Conservation (phyloP, 1,140 invertebrate species). For the Brachystomella parvula region DNA sequence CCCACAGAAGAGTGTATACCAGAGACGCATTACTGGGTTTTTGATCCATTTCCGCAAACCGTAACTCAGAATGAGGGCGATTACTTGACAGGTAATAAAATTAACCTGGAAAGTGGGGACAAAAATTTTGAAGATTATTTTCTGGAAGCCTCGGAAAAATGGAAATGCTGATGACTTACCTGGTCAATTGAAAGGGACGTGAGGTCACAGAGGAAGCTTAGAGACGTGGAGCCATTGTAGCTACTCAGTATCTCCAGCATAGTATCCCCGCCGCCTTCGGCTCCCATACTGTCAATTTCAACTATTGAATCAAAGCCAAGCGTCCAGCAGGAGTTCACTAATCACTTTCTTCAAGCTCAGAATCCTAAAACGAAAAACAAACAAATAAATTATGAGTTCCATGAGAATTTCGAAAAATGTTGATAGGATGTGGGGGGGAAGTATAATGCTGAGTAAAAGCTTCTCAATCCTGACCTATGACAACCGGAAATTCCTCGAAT, state of each 20-base stretch:
- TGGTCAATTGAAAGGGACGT: conserved; percentile 31
- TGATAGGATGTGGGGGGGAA: no score
- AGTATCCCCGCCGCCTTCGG: neutral
- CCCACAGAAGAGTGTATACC: conserved; percentile 64
- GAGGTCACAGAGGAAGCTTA: conserved; percentile 24
- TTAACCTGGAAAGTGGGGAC: conserved; percentile 62
- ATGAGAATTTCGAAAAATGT: neutral
- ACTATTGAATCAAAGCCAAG: neutral
- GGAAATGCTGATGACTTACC: conserved; percentile 15
- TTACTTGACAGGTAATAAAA: conserved; percentile 71
- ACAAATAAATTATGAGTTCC: neutral
- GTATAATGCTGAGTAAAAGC: no score
- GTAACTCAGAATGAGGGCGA: conserved; percentile 63
- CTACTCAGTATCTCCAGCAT: conserved; percentile 3
- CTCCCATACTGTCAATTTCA: neutral
- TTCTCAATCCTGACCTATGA: no score
- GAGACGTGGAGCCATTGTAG: conserved; percentile 27
- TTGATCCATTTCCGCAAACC: conserved; percentile 57
- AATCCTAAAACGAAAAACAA: no score
- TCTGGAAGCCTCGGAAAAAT: neutral
- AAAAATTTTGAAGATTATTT: conserved; percentile 22
- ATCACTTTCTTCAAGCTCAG: neutral
- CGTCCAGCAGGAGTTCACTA: neutral
- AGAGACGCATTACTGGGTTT: conserved; percentile 59
- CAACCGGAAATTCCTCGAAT: no score